These are phyloP conservation scores for Hemicordylus capensis DNA, from an alignment of 2,113 vertebrate genomes.

Conservation along the genomic window DNA sequence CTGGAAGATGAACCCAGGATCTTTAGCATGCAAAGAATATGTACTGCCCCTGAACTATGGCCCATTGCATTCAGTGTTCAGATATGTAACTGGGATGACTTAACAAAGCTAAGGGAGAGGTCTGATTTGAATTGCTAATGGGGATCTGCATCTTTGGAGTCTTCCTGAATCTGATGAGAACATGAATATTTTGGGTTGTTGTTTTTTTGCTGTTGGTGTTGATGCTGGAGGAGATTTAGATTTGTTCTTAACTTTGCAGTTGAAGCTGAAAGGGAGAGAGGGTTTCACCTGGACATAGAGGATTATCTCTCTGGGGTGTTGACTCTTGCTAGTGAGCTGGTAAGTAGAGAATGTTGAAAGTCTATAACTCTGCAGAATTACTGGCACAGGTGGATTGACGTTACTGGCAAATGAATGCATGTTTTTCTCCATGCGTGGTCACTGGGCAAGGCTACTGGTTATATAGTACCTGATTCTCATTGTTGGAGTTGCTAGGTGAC, in stretches of 20 bases:
- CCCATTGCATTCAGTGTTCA: background rate
- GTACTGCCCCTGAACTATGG: background rate
- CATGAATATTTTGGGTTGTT: background rate
- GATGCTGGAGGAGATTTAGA: background rate
- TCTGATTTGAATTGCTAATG: background rate
- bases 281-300: constrained; percentile 97
- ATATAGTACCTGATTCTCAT: rapidly evolving
- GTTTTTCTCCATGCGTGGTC: background rate
- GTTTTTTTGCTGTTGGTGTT: background rate
- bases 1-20: too few species aligned
- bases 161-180: background rate
- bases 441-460: background rate
- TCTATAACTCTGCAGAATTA: background rate
- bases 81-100: background rate
- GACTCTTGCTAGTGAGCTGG: constrained; percentile 96
- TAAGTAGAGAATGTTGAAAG: constrained; percentile 66
- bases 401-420: background rate
- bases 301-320: constrained; percentile 96
- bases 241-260: constrained; percentile 72
- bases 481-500: background rate
- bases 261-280: constrained; percentile 91
- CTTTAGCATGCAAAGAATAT: background rate
- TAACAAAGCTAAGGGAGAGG: background rate
- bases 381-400: constrained; percentile 10
- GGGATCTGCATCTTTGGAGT: background rate